Evolutionary conservation across 2,113 vertebrate genomes (phyloP).

Genomic region (Corythoichthys intestinalis): DNA sequence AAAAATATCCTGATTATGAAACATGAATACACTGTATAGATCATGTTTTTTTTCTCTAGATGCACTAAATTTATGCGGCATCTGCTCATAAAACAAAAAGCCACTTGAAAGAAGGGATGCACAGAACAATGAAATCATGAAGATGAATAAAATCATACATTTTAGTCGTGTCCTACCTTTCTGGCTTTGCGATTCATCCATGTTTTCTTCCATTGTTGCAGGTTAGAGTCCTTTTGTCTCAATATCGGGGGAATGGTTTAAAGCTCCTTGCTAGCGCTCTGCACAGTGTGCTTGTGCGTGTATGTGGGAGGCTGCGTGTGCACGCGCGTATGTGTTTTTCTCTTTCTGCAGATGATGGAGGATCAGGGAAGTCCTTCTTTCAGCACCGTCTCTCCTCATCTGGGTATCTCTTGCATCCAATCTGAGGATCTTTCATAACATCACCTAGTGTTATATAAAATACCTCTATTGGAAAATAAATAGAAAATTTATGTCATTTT

Average conservation of each 20-base stretch:
- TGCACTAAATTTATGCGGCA: slow-evolving; percentile 19
- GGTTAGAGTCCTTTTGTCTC: slow-evolving; percentile 57
- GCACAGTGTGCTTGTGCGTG: slow-evolving; percentile 41
- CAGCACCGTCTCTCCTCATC: slow-evolving; percentile 12
- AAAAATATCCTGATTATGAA: background rate
- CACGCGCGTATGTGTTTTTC: slow-evolving; percentile 30
- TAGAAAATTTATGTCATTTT: background rate
- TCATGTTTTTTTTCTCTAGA: background rate
- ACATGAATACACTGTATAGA: background rate
- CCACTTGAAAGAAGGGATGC: slow-evolving; percentile 21
- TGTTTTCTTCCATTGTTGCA: slow-evolving; percentile 65
- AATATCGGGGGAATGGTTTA: slow-evolving; percentile 44
- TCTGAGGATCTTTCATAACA: background rate
- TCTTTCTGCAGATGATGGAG: slow-evolving; percentile 68
- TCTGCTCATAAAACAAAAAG: slow-evolving; percentile 42
- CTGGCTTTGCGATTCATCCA: slow-evolving; percentile 64
- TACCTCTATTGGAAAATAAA: background rate
- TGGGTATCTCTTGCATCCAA: slow-evolving; percentile 25
- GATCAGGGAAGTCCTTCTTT: slow-evolving; percentile 63
- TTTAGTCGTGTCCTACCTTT: slow-evolving; percentile 48
- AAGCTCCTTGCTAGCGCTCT: slow-evolving; percentile 57
- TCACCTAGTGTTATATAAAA: background rate
- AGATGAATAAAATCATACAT: background rate
- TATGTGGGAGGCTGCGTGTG: slow-evolving; percentile 28
- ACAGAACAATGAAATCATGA: slow-evolving; percentile 36